Conservation (phyloP, 2,113 vertebrate species). For the Psittacula cyanocephala region DNA sequence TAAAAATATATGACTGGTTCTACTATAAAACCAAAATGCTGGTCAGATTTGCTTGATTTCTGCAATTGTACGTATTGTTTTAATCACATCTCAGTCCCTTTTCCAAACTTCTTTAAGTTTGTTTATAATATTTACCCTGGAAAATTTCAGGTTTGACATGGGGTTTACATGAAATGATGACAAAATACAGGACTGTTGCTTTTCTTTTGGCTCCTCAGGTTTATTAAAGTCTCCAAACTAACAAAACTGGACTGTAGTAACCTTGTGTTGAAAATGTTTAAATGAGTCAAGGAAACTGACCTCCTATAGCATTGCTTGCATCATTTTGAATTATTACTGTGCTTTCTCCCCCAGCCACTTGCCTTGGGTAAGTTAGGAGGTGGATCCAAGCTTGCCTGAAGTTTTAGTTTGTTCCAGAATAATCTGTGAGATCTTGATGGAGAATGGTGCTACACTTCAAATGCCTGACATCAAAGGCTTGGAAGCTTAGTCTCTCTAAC, state of each 20-base stretch:
- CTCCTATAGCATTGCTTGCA: not conserved
- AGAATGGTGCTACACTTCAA: not conserved
- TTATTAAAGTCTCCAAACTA: not conserved
- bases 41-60: not conserved
- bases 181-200: not conserved
- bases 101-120: not conserved
- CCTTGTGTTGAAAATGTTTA: not conserved
- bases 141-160: not conserved
- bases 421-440: not conserved
- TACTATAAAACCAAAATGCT: not conserved
- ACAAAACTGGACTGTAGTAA: not conserved
- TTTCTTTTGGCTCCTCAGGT: not conserved
- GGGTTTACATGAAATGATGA: not conserved
- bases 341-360: not conserved
- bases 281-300: not conserved
- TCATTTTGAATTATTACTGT: not conserved
- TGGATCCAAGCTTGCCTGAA: not conserved
- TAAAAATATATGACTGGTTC: not conserved
- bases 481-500: not conserved
- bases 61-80: not conserved
- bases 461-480: not conserved
- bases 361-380: not conserved
- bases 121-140: not conserved
- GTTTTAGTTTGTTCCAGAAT: not conserved
- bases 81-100: not conserved